Evolutionary conservation across 2,888 invertebrate species (phyloP), one percentile per base, ranked within the genome.

Genomic region (Rapana venosa): DNA sequence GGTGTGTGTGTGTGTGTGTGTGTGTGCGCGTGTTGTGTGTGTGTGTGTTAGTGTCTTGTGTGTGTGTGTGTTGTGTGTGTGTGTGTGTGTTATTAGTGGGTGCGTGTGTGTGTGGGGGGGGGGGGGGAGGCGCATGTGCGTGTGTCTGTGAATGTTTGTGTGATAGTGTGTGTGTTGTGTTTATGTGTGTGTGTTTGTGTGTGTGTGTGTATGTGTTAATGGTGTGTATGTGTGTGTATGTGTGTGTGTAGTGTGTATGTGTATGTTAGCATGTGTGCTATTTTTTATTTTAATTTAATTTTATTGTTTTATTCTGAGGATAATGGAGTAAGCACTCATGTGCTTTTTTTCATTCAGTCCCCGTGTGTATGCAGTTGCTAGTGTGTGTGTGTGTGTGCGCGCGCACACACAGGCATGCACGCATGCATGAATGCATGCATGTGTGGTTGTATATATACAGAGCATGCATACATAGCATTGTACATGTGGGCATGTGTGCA

Each of bases 1-100:
- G 74, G n/a, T n/a, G 30, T 13, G n/a, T 74, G 74, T 74, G 74
- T n/a, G 30, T 74, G 74, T 74, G 74, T 74, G 30, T 74, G 30
- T n/a, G 74, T 74, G 74, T 74, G 74, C n/a, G 74, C n/a, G 74
- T 74, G 74, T 74, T n/a, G 74, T 74, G 74, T 74, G 74, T 30
- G 74, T 74, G 74, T 74, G 74, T 74, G 74, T 74, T n/a, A n/a
- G n/a, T n/a, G n/a, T n/a, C n/a, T n/a, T n/a, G 74, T n/a, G 74
- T n/a, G 30, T 13, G n/a, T 74, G 74, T 74, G 74, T n/a, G 30
- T 74, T n/a, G 74, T 74, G 74, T 74, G 30, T 74, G 30, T n/a
- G 74, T 74, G 74, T 74, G 74, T 74, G 74, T 74, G 74, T 74
- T n/a, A n/a, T n/a, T n/a, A n/a, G n/a, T n/a, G n/a, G n/a, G 74